Evolutionary conservation across 1,140 invertebrate species (phyloP), one percentile per base, ranked within the genome.

Genomic region (Hypothenemus hampei): DNA sequence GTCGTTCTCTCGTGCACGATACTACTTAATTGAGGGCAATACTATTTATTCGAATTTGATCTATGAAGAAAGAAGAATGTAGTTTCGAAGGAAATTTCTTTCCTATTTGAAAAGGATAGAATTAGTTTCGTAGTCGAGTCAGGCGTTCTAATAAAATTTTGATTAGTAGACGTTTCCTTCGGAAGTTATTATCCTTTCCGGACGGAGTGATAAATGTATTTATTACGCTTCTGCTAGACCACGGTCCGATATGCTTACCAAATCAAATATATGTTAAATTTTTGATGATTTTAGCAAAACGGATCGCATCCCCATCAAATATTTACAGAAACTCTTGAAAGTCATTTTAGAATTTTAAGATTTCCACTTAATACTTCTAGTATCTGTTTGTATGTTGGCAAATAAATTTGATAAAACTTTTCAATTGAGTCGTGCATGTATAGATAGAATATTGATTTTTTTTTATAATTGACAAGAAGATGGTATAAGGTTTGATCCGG

Each of bases 381-480:
- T 24, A n/a, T n/a, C n/a, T n/a, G n/a, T n/a, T n/a, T 21, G 21
- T 45, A 8, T 8, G 13, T 31, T 13, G 26, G 26, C 26, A 13
- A 31, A 31, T 31, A 31, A 31, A 31, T 31, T 13, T 31, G 26
- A 3, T 31, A n/a, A n/a, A n/a, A n/a, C n/a, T n/a, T n/a, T n/a
- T n/a, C n/a, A n/a, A n/a, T n/a, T n/a, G n/a, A n/a, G n/a, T n/a
- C n/a, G n/a, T n/a, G n/a, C n/a, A n/a, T n/a, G n/a, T n/a, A n/a
- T n/a, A n/a, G n/a, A n/a, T n/a, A n/a, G n/a, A n/a, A n/a, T n/a
- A n/a, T n/a, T n/a, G n/a, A n/a, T n/a, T 37, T 37, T 37, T 37
- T 37, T 16, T 13, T 37, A 57, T 33, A 57, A 49, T 57, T 57
- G 46, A 57, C 54, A 57, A 49, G 54, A 26, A 49, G 37, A 49